A percentile compares a stretch with the other conserved stretches of the same genome.
These are phyloP conservation scores for Andrena marginata DNA, from an alignment of 2,888 invertebrate genomes.

Conservation along the genomic window DNA sequence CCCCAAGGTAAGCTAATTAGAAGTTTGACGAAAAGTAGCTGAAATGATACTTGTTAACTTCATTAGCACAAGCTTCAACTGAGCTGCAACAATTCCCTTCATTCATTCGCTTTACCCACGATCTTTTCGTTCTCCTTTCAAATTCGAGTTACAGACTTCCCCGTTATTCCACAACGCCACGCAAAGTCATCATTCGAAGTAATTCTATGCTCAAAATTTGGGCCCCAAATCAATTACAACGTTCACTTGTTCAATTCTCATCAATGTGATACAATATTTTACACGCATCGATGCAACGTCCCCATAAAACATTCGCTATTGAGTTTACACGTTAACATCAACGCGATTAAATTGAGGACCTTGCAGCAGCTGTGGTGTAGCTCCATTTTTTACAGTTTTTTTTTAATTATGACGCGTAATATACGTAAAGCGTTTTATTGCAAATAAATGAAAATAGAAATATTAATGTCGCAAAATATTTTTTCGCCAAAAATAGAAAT, in stretches of 20 bases:
- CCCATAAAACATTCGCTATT: background rate
- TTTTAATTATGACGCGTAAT: background rate
- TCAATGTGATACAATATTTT: background rate
- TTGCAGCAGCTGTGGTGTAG: no score
- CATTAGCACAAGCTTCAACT: slow-evolving; percentile 23
- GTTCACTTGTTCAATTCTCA: background rate
- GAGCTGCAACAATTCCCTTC: slow-evolving; percentile 19
- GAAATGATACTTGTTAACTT: slow-evolving; percentile 51
- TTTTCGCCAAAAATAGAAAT: no score
- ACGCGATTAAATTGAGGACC: background rate
- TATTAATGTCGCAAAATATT: no score
- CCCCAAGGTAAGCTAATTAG: slow-evolving; percentile 34
- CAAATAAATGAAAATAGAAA: no score
- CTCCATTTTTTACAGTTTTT: background rate
- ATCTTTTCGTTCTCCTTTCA: slow-evolving; percentile 4
- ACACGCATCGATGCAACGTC: background rate
- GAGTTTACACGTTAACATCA: background rate
- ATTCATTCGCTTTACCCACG: slow-evolving; percentile 16
- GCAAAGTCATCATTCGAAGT: background rate
- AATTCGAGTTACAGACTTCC: background rate
- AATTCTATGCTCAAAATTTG: no score
- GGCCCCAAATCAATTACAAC: no score
- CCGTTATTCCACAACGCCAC: background rate
- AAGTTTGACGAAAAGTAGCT: slow-evolving; percentile 43
- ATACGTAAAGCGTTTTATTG: no score